phyloP scores from a whole-genome alignment of 2,888 invertebrate species.

The Euplagia quadripunctaria region DNA sequence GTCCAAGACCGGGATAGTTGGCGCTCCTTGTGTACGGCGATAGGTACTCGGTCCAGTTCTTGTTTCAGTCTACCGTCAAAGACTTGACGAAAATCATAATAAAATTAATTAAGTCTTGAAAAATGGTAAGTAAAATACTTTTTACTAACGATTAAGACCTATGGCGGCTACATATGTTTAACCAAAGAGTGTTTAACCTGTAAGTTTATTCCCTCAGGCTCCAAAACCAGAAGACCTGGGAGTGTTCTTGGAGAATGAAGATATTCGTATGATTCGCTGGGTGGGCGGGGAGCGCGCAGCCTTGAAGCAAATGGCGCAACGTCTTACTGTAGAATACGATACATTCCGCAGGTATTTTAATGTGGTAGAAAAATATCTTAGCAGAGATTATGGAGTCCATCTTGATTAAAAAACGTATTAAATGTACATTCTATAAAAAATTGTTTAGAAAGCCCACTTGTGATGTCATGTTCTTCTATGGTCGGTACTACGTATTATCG shows the following conservation, averaged over 20 bases:
- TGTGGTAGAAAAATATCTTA: no score
- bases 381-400: no score
- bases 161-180: not conserved
- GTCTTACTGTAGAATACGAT: constrained; percentile 86
- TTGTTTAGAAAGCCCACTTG: no score
- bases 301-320: constrained; percentile 85
- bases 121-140: no score
- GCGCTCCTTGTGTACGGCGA: no score
- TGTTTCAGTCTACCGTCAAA: no score
- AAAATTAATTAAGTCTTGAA: not conserved
- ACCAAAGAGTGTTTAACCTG: not conserved
- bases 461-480: no score
- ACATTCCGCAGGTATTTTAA: constrained; percentile 77
- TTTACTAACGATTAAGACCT: not conserved
- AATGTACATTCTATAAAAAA: no score
- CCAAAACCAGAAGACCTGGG: constrained; percentile 88
- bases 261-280: constrained; percentile 86
- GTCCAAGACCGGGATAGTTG: no score
- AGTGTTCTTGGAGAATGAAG: constrained; percentile 82
- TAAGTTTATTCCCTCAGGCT: constrained; percentile 56
- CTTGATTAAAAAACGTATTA: no score
- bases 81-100: not conserved
- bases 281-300: constrained; percentile 90
- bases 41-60: no score
- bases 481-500: no score